Evolutionary conservation across 2,888 invertebrate species (phyloP), one percentile per base, ranked within the genome.

Genomic region (Atrina japonica): DNA sequence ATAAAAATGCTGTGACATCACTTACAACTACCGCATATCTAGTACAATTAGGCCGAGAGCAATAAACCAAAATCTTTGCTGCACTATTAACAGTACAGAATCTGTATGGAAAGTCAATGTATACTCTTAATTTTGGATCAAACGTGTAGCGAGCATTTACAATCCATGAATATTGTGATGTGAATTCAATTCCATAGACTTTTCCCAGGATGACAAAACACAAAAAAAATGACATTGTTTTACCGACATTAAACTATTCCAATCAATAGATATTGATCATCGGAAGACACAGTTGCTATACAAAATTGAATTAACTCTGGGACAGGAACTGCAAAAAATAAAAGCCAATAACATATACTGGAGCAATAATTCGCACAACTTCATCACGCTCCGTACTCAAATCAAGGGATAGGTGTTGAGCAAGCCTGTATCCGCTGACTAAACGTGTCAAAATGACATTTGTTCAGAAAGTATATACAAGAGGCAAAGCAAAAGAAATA

Each of bases 211-310:
- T 61, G 45, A 30, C 35, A 49, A 49, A 61, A n/a, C n/a, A 27
- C 21, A 18, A 61, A n/a, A n/a, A n/a, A 59, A 18, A 43, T 49
- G 30, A 61, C 49, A 30, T 50, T 61, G 61, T 61, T 61, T 61
- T 49, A 23, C 18, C 30, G 49, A 29, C 61, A n/a, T 61, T 49
- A 49, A 61, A 49, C 30, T 49, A 49, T 30, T 30, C 35, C 16
- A 61, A 61, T 61, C 61, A 61, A 61, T 61, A 61, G 27, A 21
- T 49, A 61, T 61, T 61, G 61, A 61, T 61, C 30, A 21, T 16
- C n/a, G 6, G 21, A n/a, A n/a, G 45, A 7, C 52, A 18, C 27
- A 35, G 49, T 30, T 30, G 49, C 40, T 35, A 29, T 23, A 49
- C 23, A 25, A 49, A 49, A 61, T 61, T 61, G 49, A 61, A 61